Conservation (phyloP, 2,113 vertebrate genomes). For the Phaetusa simplex region DNA sequence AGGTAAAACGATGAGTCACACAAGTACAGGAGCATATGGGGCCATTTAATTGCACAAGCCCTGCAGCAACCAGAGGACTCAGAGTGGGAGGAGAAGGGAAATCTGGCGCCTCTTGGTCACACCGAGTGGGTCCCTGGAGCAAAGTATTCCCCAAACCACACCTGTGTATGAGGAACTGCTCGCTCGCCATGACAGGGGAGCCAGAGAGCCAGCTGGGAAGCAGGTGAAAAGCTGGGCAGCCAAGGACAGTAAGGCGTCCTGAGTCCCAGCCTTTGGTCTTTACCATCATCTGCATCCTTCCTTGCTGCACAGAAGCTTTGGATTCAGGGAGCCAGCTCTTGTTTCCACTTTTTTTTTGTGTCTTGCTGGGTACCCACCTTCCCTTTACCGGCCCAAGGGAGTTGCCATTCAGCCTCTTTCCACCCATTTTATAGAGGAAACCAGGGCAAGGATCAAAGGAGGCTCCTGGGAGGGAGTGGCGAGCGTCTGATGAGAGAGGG, state of each 20-base stretch:
- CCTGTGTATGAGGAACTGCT: background rate
- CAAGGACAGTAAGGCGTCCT: background rate
- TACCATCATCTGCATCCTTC: background rate
- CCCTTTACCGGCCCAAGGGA: background rate
- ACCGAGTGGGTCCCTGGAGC: background rate
- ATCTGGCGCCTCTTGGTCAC: background rate
- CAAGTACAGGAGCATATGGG: background rate
- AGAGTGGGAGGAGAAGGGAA: background rate
- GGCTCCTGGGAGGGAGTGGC: background rate
- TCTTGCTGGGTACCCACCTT: background rate
- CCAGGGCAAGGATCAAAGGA: background rate
- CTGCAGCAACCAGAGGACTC: background rate
- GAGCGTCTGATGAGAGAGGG: background rate
- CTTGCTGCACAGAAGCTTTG: accelerated
- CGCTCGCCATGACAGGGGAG: accelerated
- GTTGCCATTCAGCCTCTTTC: background rate
- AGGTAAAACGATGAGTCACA: background rate
- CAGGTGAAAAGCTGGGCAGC: background rate
- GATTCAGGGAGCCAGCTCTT: background rate
- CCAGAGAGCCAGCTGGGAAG: background rate
- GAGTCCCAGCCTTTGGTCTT: background rate
- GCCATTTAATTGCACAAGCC: background rate
- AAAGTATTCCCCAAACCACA: background rate
- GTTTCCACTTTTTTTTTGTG: background rate
- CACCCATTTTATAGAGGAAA: background rate